Base-by-base conservation (phyloP, 2,113 vertebrate species). In the Panthera leo region DNA sequence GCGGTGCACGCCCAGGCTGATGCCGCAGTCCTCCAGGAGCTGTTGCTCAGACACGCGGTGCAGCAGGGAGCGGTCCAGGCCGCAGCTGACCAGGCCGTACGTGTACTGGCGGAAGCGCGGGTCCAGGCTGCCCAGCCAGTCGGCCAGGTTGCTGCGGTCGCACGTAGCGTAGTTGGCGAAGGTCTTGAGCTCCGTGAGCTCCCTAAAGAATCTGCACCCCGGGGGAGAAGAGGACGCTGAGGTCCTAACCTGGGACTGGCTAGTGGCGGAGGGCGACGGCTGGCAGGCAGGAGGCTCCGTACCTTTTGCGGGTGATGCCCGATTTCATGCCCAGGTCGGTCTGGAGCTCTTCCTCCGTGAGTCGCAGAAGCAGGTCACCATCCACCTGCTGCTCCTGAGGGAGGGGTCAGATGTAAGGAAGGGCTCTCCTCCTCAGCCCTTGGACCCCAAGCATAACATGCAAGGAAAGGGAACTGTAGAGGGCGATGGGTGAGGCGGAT, bases 81-180 rank as follows among this genome's bases (percentile, higher is more conserved):
- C 99, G 0, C 99, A 99, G 51, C 99, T 99, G 76, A 99, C 99
- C 98, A 99, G 98, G 95, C 99, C 99, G 1, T 99, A 99, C 0
- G 99, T 99, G 98, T 99, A 99, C 98, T 99, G 99, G 13, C 99
- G 99, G 85, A 99, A 99, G 67, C 98, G 99, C 61, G 99, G 99
- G 97, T 99, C 99, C 70, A 99, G 98, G 79, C 98, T 91, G 0
- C 98, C 99, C 96, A 99, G 98, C 99, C 99, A 99, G 98, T 99
- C 99, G 0, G 99, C 99, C 98, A 99, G 98, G 98, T 99, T 99
- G 98, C 99, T 99, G 79, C 99, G 99, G 98, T 99, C 99, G 0
- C 99, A 99, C 0, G 99, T 99, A 45, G 99, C 99, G 85, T 99
- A 99, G 98, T 99, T 99, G 73, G 99, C 99, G 0, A 99, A 99